Evolutionary conservation across 2,888 invertebrate species (phyloP).

Genomic region (Linnaemya tessellans): DNA sequence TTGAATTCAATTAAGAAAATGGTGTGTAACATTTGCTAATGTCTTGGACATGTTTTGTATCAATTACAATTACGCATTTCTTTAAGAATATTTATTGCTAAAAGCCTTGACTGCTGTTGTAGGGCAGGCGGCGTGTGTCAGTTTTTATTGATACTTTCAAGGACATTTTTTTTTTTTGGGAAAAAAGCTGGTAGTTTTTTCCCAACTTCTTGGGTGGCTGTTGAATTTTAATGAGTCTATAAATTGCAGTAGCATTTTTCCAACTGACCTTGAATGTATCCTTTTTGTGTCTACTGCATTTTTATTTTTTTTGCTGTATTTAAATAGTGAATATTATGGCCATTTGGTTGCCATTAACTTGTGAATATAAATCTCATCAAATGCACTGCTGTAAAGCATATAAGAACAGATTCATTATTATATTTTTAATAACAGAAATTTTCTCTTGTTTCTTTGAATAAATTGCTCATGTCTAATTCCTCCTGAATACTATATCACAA

Average conservation of each 20-base stretch:
- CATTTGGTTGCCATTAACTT: no score
- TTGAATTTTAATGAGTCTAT: background rate
- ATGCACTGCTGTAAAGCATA: background rate
- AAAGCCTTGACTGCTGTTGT: background rate
- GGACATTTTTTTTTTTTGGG: constrained; percentile 1
- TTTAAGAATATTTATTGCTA: constrained; percentile 23
- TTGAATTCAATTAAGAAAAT: constrained; percentile 51
- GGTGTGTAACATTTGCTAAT: constrained; percentile 47
- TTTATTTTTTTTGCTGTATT: background rate
- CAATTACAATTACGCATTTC: background rate
- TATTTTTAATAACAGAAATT: no score
- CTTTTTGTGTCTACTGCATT: background rate
- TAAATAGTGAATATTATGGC: background rate
- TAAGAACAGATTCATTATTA: no score
- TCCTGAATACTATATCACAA: no score
- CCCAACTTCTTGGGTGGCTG: constrained; percentile 52
- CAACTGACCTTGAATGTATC: background rate
- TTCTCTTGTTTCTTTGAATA: no score
- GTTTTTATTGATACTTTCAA: constrained; percentile 31
- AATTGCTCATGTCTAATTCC: no score
- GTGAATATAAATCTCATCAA: background rate
- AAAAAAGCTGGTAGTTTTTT: background rate
- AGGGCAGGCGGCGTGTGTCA: constrained; percentile 33
- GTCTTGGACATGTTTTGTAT: background rate
- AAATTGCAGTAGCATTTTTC: constrained; percentile 39